These are phyloP conservation scores for Cyclopterus lumpus DNA, from an alignment of 2,797 vertebrate genomes.

Conservation along the genomic window DNA sequence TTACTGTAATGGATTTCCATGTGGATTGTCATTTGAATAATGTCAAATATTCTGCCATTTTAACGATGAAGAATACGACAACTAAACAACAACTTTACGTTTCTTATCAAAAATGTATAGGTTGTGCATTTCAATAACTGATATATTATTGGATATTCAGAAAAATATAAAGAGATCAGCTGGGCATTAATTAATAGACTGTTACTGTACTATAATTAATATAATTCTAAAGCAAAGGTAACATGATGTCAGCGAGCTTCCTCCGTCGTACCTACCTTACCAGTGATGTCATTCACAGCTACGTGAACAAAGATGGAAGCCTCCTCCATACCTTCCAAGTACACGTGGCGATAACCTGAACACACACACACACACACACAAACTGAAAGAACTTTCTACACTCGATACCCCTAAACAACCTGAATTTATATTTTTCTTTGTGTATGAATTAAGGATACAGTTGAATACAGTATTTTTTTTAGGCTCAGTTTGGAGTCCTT, in stretches of 20 bases:
- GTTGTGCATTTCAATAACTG: not conserved
- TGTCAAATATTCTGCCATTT: not conserved
- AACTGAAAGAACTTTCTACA: no score
- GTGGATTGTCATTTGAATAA: not conserved
- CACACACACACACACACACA: constrained; percentile 13
- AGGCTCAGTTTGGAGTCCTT: not conserved
- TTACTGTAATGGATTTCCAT: not conserved
- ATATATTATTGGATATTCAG: not conserved
- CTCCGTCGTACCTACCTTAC: constrained; percentile 92
- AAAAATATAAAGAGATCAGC: not conserved
- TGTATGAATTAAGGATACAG: not conserved
- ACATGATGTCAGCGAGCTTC: not conserved
- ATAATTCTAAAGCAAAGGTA: not conserved
- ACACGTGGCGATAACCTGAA: constrained; percentile 95
- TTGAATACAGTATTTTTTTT: not conserved
- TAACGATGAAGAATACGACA: not conserved
- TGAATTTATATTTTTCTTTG: not conserved
- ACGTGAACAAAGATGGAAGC: constrained; percentile 98
- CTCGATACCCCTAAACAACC: no score
- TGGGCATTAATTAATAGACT: not conserved
- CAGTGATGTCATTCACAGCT: constrained; percentile 94
- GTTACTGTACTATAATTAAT: not conserved
- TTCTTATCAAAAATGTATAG: not conserved
- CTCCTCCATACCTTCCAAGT: constrained; percentile 98
- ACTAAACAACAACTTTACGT: not conserved